These are phyloP conservation scores for Dynastes hyllus DNA, from an alignment of 2,888 invertebrate species.

Conservation along the genomic window DNA sequence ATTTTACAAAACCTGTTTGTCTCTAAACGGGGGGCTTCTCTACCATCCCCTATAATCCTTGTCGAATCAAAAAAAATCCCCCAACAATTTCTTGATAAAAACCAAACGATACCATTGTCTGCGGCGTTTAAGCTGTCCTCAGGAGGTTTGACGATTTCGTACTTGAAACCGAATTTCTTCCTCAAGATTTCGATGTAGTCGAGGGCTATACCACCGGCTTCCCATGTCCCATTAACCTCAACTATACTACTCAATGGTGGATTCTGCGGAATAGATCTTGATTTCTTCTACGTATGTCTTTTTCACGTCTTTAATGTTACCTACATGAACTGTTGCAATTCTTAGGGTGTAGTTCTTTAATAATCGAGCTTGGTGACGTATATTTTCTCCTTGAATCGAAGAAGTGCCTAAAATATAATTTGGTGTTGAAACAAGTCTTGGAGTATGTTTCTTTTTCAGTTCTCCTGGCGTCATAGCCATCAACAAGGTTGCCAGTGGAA, in stretches of 20 bases:
- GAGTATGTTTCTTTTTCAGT: too few species aligned
- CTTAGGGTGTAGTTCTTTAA: slow-evolving; percentile 50
- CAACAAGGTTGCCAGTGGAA: too few species aligned
- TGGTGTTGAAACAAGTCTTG: too few species aligned
- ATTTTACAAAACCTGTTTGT: too few species aligned
- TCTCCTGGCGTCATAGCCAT: too few species aligned
- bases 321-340: slow-evolving; percentile 56
- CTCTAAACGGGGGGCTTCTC: too few species aligned
- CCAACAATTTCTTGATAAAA: slow-evolving; percentile 75
- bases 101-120: slow-evolving; percentile 77
- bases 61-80: background rate
- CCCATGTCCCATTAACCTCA: slow-evolving; percentile 73
- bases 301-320: slow-evolving; percentile 19
- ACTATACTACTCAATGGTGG: slow-evolving; percentile 77
- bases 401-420: slow-evolving; percentile 15
- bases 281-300: background rate
- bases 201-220: slow-evolving; percentile 84
- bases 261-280: slow-evolving; percentile 71
- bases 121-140: slow-evolving; percentile 76
- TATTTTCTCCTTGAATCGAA: slow-evolving; percentile 14
- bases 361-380: slow-evolving; percentile 41
- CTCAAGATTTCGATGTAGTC: slow-evolving; percentile 80
- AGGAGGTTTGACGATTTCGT: slow-evolving; percentile 78
- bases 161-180: slow-evolving; percentile 83
- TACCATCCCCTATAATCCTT: background rate